Percentiles rank a stretch among this genome's conserved stretches.
These are phyloP conservation scores for Paguma larvata DNA, from an alignment of 2,797 vertebrate genomes.

Conservation along the genomic window DNA sequence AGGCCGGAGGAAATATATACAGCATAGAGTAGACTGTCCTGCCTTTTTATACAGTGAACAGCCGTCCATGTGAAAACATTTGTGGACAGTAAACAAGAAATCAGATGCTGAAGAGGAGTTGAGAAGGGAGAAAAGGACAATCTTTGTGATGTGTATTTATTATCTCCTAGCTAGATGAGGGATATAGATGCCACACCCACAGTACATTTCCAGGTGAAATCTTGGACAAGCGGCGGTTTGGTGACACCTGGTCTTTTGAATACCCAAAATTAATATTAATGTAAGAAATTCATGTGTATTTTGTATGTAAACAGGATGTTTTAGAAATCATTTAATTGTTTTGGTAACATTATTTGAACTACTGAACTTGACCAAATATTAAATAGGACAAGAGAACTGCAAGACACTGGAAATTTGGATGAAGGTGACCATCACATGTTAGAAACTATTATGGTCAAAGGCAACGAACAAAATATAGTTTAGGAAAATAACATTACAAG, in stretches of 20 bases:
- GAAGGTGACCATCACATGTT: neutral
- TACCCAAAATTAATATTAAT: neutral
- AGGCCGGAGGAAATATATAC: neutral
- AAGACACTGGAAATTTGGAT: neutral
- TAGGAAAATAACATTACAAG: neutral
- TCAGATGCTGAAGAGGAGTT: neutral
- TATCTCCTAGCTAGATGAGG: neutral
- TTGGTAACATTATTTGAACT: neutral
- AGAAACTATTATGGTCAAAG: neutral
- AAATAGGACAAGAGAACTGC: neutral
- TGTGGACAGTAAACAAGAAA: neutral
- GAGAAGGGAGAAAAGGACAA: neutral
- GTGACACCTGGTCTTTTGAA: neutral
- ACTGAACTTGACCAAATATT: neutral
- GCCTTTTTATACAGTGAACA: neutral
- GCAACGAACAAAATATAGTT: neutral
- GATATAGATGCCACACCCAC: neutral
- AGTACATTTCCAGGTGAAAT: neutral
- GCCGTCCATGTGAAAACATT: neutral
- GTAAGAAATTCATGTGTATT: neutral
- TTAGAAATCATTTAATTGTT: neutral
- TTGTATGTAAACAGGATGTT: neutral
- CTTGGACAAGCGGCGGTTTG: neutral
- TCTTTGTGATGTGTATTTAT: neutral
- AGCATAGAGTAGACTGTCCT: neutral